A percentile compares a stretch with the other conserved stretches of the same genome.
Conservation (phyloP, 2,113 vertebrate genomes). For the Gnathonemus echidnorhynchus region DNA sequence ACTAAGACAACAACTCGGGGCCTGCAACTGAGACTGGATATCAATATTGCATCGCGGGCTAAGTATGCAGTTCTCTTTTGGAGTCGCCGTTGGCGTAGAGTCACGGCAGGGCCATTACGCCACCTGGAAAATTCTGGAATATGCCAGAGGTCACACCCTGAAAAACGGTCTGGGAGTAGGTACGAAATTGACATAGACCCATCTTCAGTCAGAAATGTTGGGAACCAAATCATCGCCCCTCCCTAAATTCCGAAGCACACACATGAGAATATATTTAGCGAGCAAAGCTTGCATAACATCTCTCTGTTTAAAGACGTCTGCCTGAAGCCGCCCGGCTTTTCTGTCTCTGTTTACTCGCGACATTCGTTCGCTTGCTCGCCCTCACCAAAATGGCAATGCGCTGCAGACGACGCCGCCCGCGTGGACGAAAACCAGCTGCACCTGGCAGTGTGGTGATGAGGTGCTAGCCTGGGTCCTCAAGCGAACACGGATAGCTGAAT, state of each 20-base stretch:
- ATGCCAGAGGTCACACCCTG: background rate
- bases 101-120: background rate
- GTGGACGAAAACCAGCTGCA: background rate
- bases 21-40: slow-evolving; percentile 58
- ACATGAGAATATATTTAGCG: background rate
- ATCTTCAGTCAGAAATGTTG: slow-evolving; percentile 1
- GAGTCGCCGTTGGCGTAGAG: background rate
- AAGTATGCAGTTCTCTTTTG: background rate
- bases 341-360: background rate
- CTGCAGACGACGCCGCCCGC: background rate
- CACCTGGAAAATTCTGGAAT: background rate
- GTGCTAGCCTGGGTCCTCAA: background rate
- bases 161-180: background rate
- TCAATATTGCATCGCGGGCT: slow-evolving; percentile 58
- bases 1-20: slow-evolving; percentile 60
- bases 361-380: background rate
- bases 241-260: background rate
- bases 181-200: background rate
- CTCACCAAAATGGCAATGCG: background rate
- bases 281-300: background rate
- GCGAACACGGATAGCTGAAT: background rate
- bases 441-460: background rate
- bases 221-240: background rate
- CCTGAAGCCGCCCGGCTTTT: background rate
- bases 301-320: background rate